Conservation (phyloP, 1,140 invertebrate genomes). For the Thrips palmi region DNA sequence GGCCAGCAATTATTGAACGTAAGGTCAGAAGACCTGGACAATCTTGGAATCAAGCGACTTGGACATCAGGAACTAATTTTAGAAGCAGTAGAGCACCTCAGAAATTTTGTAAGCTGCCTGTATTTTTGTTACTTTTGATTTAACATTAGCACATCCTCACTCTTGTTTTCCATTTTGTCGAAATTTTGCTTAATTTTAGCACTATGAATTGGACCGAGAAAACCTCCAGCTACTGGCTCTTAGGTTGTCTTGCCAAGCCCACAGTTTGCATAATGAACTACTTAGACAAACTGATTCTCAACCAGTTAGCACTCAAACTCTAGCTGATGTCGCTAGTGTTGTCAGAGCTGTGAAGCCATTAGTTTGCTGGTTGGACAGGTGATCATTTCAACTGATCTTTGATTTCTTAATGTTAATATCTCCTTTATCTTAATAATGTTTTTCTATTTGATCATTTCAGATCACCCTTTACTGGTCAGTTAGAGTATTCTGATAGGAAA, state of each 20-base stretch:
- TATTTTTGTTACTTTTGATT: slow-evolving; percentile 2
- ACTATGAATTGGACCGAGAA: slow-evolving; percentile 77
- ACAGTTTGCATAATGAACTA: slow-evolving; percentile 56
- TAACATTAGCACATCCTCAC: not conserved
- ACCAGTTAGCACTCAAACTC: slow-evolving; percentile 56
- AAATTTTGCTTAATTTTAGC: slow-evolving; percentile 32
- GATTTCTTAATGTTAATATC: not conserved
- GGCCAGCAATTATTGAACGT: slow-evolving; percentile 67
- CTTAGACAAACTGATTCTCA: slow-evolving; percentile 32
- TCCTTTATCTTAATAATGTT: slow-evolving; percentile 1
- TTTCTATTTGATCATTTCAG: slow-evolving; percentile 21
- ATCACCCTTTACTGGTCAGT: slow-evolving; percentile 46
- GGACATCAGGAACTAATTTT: slow-evolving; percentile 86
- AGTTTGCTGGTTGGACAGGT: slow-evolving; percentile 72
- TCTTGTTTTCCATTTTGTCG: not conserved
- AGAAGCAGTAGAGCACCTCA: slow-evolving; percentile 73
- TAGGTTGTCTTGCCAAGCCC: slow-evolving; percentile 62
- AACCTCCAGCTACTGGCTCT: slow-evolving; percentile 76
- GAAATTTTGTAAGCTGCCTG: slow-evolving; percentile 57
- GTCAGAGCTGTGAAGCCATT: slow-evolving; percentile 69
- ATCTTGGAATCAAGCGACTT: slow-evolving; percentile 62
- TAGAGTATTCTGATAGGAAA: slow-evolving; percentile 45
- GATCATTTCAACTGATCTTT: slow-evolving; percentile 12
- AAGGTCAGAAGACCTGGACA: slow-evolving; percentile 67
- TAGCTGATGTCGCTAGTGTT: slow-evolving; percentile 67